Evolutionary conservation across 2,797 vertebrate species (phyloP).

Genomic region (Peromyscus aztecus): DNA sequence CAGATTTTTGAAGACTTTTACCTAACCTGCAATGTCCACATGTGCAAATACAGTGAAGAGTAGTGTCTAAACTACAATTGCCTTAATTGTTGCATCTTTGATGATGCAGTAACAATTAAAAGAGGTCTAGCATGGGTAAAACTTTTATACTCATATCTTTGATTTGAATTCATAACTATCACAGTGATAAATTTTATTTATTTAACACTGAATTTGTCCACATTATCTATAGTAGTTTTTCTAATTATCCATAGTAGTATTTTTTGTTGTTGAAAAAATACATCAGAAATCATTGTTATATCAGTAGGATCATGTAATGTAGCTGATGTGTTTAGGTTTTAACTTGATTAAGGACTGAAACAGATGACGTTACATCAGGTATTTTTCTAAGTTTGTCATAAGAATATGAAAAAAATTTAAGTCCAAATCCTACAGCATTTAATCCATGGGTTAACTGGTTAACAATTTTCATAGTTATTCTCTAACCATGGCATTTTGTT

Average conservation of each 20-base stretch:
- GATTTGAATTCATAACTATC: constrained; percentile 10
- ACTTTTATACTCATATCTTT: constrained; percentile 12
- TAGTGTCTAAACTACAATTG: not conserved
- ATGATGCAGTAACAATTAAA: constrained; percentile 1
- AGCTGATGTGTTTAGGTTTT: not conserved
- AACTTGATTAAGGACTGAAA: not conserved
- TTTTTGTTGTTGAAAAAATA: not conserved
- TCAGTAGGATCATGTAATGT: not conserved
- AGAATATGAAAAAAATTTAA: not conserved
- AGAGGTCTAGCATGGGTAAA: not conserved
- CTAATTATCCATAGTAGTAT: not conserved
- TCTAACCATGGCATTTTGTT: not conserved
- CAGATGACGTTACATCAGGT: not conserved
- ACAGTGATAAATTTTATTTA: not conserved
- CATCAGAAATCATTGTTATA: not conserved
- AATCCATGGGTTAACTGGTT: not conserved
- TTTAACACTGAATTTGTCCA: not conserved
- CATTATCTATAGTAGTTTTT: not conserved
- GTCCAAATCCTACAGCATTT: not conserved
- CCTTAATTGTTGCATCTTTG: not conserved
- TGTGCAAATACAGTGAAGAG: not conserved
- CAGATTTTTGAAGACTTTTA: not conserved
- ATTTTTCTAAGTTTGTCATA: not conserved
- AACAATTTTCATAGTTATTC: not conserved
- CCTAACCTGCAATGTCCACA: not conserved